Base-by-base conservation (phyloP, 2,113 vertebrate species). In the Burhinus oedicnemus region DNA sequence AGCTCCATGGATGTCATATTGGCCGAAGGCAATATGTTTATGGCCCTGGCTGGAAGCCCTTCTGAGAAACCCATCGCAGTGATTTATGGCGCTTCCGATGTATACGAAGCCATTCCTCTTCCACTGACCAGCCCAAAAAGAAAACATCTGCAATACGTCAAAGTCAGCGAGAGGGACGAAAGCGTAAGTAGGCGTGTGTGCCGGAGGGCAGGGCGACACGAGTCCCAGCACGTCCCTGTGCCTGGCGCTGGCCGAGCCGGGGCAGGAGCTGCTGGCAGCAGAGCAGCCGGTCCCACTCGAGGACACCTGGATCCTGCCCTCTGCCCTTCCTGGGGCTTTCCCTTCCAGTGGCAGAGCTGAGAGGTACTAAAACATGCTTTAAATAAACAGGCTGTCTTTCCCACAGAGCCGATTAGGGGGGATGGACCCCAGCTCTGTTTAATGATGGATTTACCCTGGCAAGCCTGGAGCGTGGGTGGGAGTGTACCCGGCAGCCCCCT, bases 1-100 rank as follows among this genome's bases (percentile, higher is more conserved):
- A 94, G 90, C 95, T 89, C 86, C 86, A 8, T 5, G 85, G 91
- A 95, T 93, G 86, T 94, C 95, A 52, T 49, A 19, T 58, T 94
- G 88, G 93, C 93, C 26, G 5, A 70, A 86, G 62, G 92, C 71
- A 71, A 45, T 6, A 96, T 85, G 86, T 90, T 94, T 95, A 81
- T 86, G 92, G 83, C 62, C 78, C 76, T 45, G 55, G 81, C 83
- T 84, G 90, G 93, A 95, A 93, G 76, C 89, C 88, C 82, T 97
- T 93, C 95, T 94, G 91, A 96, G 94, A 70, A 96, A 91, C 57
- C 86, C 86, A 87, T 72, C 16, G 29, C 49, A 0, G 76, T 97
- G 88, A 96, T 88, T 94, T 91, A 92, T 47, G 5, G 79, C 11
- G 49, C 95, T 93, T 94, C 93, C 47, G 76, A 80, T 38, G 92